Evolutionary conservation across 2,797 vertebrate genomes (phyloP).

Genomic region (Peromyscus aztecus): DNA sequence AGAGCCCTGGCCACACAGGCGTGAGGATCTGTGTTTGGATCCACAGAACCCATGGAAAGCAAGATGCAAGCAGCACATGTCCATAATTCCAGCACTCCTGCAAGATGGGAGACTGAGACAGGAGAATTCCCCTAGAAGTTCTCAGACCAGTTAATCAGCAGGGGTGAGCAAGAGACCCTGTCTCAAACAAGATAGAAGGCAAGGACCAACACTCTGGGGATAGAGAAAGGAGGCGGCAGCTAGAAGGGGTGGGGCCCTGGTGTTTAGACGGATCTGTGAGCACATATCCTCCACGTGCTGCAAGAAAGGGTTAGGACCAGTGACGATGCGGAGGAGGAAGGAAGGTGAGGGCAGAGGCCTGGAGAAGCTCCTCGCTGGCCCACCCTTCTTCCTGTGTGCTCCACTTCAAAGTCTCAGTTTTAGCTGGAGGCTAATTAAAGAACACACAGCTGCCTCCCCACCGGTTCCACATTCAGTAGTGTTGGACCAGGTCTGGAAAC

Average conservation of each 20-base stretch:
- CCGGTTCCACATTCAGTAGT: neutral
- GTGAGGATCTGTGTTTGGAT: neutral
- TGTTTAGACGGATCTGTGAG: neutral
- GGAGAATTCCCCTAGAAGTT: neutral
- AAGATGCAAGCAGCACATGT: neutral
- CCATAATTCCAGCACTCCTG: neutral
- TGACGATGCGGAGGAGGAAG: neutral
- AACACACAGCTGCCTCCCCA: neutral
- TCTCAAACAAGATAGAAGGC: neutral
- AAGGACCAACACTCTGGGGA: neutral
- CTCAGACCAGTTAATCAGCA: neutral
- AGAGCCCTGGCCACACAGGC: neutral
- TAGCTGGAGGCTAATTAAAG: neutral
- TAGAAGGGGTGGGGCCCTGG: neutral
- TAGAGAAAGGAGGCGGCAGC: neutral
- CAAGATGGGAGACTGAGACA: neutral
- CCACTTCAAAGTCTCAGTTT: too few relatives aligned
- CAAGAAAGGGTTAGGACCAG: neutral
- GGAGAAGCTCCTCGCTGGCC: neutral
- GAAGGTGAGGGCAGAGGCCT: neutral
- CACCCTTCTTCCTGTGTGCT: neutral
- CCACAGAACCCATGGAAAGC: neutral
- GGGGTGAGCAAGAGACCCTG: neutral
- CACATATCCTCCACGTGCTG: neutral
- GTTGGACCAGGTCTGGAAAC: neutral